These are phyloP conservation scores for Goniozus legneri DNA, from an alignment of 1,140 invertebrate genomes.

Conservation along the genomic window DNA sequence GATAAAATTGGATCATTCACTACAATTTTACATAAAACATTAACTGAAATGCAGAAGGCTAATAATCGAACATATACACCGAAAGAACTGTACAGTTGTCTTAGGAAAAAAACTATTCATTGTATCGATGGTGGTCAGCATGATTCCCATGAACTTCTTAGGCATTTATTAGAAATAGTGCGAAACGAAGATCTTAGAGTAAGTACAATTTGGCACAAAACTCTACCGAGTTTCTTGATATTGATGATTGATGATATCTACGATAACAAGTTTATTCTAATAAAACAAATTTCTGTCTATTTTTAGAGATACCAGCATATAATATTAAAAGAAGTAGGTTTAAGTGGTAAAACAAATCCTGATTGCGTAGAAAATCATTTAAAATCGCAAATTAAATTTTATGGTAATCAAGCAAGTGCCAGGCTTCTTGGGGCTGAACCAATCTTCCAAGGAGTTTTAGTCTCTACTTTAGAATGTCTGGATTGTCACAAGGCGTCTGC, in stretches of 20 bases:
- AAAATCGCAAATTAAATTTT: slow-evolving; percentile 74
- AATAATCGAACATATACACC: slow-evolving; percentile 66
- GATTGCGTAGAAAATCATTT: slow-evolving; percentile 70
- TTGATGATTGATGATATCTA: too few relatives aligned
- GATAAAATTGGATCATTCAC: slow-evolving; percentile 67
- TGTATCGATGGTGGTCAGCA: slow-evolving; percentile 94
- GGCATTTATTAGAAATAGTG: slow-evolving; percentile 84
- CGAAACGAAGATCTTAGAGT: slow-evolving; percentile 52
- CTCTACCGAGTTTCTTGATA: too few relatives aligned
- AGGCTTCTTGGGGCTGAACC: slow-evolving; percentile 74
- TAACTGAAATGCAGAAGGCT: slow-evolving; percentile 46
- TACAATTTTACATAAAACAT: slow-evolving; percentile 38
- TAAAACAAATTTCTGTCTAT: too few relatives aligned
- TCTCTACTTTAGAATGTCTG: slow-evolving; percentile 86
- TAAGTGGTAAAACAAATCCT: slow-evolving; percentile 65
- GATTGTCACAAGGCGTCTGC: slow-evolving; percentile 83
- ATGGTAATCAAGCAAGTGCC: slow-evolving; percentile 76
- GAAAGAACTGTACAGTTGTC: slow-evolving; percentile 66
- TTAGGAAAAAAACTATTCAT: slow-evolving; percentile 75
- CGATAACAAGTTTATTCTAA: too few relatives aligned
- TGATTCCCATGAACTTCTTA: slow-evolving; percentile 91
- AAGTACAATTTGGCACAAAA: too few relatives aligned
- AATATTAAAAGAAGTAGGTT: slow-evolving; percentile 69
- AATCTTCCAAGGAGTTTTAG: slow-evolving; percentile 83
- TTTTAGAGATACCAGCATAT: slow-evolving; percentile 72